These are phyloP conservation scores for Sarcoramphus papa DNA, from an alignment of 2,797 vertebrate species.

Conservation along the genomic window DNA sequence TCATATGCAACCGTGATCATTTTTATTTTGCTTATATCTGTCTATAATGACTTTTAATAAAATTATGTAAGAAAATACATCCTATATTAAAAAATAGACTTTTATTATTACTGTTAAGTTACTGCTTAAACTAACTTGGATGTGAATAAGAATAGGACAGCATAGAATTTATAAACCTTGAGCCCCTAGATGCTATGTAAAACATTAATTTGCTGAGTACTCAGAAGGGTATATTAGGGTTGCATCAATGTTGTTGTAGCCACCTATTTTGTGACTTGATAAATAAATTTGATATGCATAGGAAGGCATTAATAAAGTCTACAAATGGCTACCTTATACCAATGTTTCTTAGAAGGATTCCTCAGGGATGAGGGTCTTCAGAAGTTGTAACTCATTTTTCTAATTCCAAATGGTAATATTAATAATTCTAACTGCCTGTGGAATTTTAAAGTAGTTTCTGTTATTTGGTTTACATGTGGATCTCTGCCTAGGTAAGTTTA, in stretches of 20 bases:
- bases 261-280: not conserved
- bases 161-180: not conserved
- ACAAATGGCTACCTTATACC: not conserved
- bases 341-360: not conserved
- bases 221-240: not conserved
- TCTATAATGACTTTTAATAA: not conserved
- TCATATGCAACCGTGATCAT: fast-evolving
- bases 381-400: not conserved
- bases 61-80: not conserved
- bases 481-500: not conserved
- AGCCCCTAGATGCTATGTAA: not conserved
- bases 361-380: not conserved
- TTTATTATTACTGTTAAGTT: not conserved
- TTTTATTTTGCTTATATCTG: not conserved
- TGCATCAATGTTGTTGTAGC: not conserved
- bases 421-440: not conserved
- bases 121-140: not conserved
- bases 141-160: not conserved
- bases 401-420: not conserved
- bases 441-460: not conserved
- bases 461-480: not conserved
- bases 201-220: not conserved
- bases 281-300: not conserved
- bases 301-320: not conserved
- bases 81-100: not conserved